Evolutionary conservation across 2,797 vertebrate genomes (phyloP), one percentile per base, ranked within the genome.

Genomic region (Acipenser ruthenus): DNA sequence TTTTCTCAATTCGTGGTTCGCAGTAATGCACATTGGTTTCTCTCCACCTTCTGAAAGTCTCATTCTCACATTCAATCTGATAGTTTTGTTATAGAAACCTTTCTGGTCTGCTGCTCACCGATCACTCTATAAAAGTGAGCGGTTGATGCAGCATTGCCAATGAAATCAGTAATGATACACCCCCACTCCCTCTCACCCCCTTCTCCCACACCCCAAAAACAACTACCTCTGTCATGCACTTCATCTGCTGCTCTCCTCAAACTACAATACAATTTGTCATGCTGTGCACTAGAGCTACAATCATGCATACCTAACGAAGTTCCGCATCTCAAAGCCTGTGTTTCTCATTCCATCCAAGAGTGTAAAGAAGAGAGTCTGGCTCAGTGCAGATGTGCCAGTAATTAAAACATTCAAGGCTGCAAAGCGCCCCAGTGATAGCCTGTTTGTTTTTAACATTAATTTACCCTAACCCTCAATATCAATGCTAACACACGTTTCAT

Each of bases 251-350:
- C 63, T 78, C 72, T 83, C 78, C 80, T 60, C 72, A 75, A 78
- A 75, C 76, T 82, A 84, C 52, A 55, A 55, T 73, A 73, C 73
- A 74, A 55, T 66, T 65, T 72, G 58, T 81, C 86, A 87, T 86
- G 86, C 81, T 63, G 72, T 83, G 72, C 77, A 74, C 85, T 89
- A 87, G 83, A 78, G 85, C 85, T 88, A 88, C 83, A 79, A 70
- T 74, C 80, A 78, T 78, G 84, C 82, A n/a, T 47, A 23, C 13
- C 13, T 82, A 87, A 72, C 72, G 71, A 78, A 68, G 67, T 71
- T 74, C 68, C 75, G 74, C 60, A 68, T 63, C 73, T 68, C 65
- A 70, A 66, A 63, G 58, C 15, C 10, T 64, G 9, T 66, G 18
- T n/a, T 7, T 1, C 74, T 72, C 75, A 67, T 75, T 66, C 60